Evolutionary conservation across 2,888 invertebrate genomes (phyloP).

Genomic region (Eumerus sabulonum): DNA sequence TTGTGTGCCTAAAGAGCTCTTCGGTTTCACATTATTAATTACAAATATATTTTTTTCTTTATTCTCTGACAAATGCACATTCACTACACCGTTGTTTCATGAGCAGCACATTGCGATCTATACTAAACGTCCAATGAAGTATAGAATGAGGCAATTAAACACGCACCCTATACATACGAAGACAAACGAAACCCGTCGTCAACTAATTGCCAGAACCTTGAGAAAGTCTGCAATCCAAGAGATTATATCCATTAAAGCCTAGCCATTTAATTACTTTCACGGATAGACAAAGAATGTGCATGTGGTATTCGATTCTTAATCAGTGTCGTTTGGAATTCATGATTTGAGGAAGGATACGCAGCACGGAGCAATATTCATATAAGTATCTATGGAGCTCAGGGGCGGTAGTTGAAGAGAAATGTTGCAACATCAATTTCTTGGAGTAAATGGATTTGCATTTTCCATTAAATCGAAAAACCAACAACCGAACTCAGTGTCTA

Average conservation of each 20-base stretch:
- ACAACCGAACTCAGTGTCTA: slow-evolving; percentile 45
- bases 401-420: slow-evolving; percentile 24
- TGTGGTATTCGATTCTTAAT: slow-evolving; percentile 30
- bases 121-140: slow-evolving; percentile 6
- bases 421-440: slow-evolving; percentile 50
- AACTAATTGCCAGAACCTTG: slow-evolving; percentile 61
- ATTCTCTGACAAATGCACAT: slow-evolving; percentile 41
- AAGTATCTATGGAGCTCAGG: no score
- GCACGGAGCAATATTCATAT: no score
- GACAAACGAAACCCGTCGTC: slow-evolving; percentile 41
- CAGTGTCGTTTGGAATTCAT: slow-evolving; percentile 35
- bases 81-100: slow-evolving; percentile 18
- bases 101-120: neutral
- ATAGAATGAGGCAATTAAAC: slow-evolving; percentile 27
- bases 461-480: slow-evolving; percentile 62
- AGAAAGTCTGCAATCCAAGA: slow-evolving; percentile 40
- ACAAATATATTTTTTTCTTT: slow-evolving; percentile 12
- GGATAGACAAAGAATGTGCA: neutral
- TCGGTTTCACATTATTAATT: slow-evolving; percentile 43
- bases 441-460: slow-evolving; percentile 63
- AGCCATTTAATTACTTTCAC: slow-evolving; percentile 51
- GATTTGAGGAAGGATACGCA: slow-evolving; percentile 3
- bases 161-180: no score
- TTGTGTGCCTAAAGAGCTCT: slow-evolving; percentile 39
- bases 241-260: slow-evolving; percentile 37